Evolutionary conservation across 2,797 vertebrate species (phyloP).

Genomic region (Channallabes apus): DNA sequence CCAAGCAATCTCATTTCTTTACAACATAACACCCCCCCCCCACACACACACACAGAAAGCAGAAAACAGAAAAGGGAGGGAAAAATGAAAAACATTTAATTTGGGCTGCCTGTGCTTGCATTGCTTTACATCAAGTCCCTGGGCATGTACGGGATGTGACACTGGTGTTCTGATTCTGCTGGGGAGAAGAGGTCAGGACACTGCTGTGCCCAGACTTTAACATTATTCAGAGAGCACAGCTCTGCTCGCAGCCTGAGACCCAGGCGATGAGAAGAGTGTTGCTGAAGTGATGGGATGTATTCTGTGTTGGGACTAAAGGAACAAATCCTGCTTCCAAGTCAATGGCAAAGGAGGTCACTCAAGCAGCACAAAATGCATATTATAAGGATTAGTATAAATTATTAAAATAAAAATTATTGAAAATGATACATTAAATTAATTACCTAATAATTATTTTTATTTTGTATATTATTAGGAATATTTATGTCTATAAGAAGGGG

Average conservation of each 20-base stretch:
- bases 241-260: constrained; percentile 66
- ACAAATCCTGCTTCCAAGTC: constrained; percentile 34
- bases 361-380: background rate
- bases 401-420: no score
- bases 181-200: constrained; percentile 68
- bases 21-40: constrained; percentile 65
- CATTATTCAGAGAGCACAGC: constrained; percentile 67
- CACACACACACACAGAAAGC: constrained; percentile 16
- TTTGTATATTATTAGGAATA: no score
- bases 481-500: background rate
- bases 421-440: no score
- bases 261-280: constrained; percentile 58
- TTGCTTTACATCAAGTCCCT: constrained; percentile 77
- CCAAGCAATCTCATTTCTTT: constrained; percentile 80
- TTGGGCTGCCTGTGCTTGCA: constrained; percentile 73
- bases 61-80: constrained; percentile 40
- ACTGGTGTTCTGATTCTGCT: constrained; percentile 69
- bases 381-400: no score
- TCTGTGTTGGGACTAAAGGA: constrained; percentile 53
- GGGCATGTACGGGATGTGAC: constrained; percentile 65
- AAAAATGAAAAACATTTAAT: constrained; percentile 71
- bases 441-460: no score
- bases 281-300: constrained; percentile 61
- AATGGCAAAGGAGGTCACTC: background rate
- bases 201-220: constrained; percentile 68